A percentile compares a stretch with the other conserved stretches of the same genome.
Conservation (phyloP, 30 jellyfish, hydroid and myxozoan species). For the Turritopsis rubra region DNA sequence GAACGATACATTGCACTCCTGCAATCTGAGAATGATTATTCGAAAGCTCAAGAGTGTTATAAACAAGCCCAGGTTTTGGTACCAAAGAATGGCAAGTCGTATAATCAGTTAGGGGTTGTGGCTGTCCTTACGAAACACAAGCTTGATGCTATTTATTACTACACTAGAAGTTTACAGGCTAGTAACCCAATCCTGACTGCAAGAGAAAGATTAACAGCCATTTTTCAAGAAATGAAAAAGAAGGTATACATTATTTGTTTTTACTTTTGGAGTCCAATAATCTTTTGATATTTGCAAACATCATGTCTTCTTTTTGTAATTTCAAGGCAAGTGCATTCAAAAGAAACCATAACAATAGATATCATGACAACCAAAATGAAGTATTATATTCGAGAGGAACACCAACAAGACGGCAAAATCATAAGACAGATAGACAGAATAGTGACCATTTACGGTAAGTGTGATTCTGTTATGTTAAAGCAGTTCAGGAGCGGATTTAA, state of each 20-base stretch:
- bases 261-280: background rate
- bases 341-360: background rate
- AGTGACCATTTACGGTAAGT: constrained; percentile 54
- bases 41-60: constrained; percentile 59
- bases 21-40: constrained; percentile 48
- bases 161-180: constrained; percentile 77
- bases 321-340: background rate
- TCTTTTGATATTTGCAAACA: background rate
- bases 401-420: background rate
- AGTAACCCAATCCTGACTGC: constrained; percentile 89
- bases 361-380: background rate
- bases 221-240: constrained; percentile 79
- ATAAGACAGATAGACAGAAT: constrained; percentile 19
- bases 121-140: constrained; percentile 74
- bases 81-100: constrained; percentile 91
- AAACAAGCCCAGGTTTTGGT: constrained; percentile 69
- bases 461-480: background rate
- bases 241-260: constrained; percentile 44
- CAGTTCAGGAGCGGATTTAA: too few relatives aligned
- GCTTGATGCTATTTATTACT: constrained; percentile 89
- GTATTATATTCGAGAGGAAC: background rate
- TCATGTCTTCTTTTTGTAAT: background rate
- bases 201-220: constrained; percentile 78
- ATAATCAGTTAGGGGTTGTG: constrained; percentile 85
- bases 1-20: constrained; percentile 81